Conservation (phyloP, 2,797 vertebrate genomes). For the Champsocephalus gunnari region DNA sequence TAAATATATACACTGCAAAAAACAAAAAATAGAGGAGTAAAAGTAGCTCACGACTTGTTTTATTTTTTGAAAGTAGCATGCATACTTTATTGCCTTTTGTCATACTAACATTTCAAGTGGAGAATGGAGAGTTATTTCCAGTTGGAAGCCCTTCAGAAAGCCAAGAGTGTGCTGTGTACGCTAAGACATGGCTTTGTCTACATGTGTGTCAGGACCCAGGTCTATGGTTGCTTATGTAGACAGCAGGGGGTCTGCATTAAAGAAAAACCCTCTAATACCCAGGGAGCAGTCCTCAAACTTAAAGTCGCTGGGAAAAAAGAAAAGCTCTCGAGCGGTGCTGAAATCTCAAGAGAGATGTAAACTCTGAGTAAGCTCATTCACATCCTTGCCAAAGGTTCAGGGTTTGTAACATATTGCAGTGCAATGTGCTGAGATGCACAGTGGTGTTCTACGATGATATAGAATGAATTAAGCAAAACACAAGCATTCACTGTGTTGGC, state of each 20-base stretch:
- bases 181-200: conserved; percentile 18
- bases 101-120: conserved; percentile 29
- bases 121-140: conserved; percentile 32
- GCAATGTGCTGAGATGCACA: conserved; percentile 7
- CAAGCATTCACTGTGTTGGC: conserved; percentile 28
- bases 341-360: conserved; percentile 33
- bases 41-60: no score
- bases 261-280: conserved; percentile 21
- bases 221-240: conserved; percentile 20
- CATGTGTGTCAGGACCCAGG: conserved; percentile 29
- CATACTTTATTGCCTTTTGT: conserved; percentile 17
- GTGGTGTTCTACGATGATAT: conserved; percentile 10
- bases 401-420: conserved; percentile 37
- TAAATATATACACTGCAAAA: no score
- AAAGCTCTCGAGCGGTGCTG: conserved; percentile 11
- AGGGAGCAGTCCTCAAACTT: conserved; percentile 27
- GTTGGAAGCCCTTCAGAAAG: conserved; percentile 31
- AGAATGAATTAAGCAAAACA: conserved; percentile 27
- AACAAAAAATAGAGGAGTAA: no score
- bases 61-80: neutral
- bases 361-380: conserved; percentile 28
- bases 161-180: conserved; percentile 24
- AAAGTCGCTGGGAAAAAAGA: conserved; percentile 26
- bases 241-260: conserved; percentile 41
- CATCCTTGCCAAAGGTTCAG: conserved; percentile 33